These are phyloP conservation scores for Bambusicola thoracicus DNA, from an alignment of 2,113 vertebrate genomes.

Conservation along the genomic window DNA sequence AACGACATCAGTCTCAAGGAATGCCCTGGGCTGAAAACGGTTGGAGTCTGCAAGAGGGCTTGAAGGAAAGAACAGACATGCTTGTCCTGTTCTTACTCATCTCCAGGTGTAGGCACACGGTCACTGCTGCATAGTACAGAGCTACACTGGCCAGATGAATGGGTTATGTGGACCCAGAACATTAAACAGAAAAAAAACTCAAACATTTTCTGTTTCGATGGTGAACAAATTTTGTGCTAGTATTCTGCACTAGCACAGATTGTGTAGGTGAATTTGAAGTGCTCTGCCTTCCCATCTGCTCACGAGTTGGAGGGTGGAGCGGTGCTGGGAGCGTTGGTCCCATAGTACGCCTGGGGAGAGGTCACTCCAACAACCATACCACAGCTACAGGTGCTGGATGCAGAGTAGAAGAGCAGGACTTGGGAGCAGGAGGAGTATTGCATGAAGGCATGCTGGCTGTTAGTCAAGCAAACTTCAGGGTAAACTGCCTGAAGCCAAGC, in stretches of 20 bases:
- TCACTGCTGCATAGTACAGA: not conserved
- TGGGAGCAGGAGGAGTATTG: not conserved
- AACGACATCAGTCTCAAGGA: not conserved
- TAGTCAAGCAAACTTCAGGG: not conserved
- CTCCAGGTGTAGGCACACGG: not conserved
- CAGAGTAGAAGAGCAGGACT: not conserved
- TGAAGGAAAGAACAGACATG: not conserved
- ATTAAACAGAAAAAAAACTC: not conserved
- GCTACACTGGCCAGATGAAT: not conserved
- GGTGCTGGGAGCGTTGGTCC: not conserved
- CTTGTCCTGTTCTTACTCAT: not conserved
- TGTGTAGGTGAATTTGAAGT: not conserved
- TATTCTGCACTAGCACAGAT: not conserved
- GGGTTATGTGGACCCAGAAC: not conserved
- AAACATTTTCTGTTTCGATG: not conserved
- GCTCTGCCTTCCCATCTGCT: not conserved
- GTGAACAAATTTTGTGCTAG: not conserved
- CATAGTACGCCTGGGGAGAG: not conserved
- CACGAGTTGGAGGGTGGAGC: not conserved
- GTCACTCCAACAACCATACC: rapidly evolving
- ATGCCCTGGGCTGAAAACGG: not conserved
- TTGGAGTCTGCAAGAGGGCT: not conserved
- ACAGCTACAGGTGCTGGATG: not conserved
- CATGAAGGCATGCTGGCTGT: not conserved
- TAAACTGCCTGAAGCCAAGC: not conserved